Base-by-base conservation (phyloP, 2,888 invertebrate species). In the Heliconius ethilla region DNA sequence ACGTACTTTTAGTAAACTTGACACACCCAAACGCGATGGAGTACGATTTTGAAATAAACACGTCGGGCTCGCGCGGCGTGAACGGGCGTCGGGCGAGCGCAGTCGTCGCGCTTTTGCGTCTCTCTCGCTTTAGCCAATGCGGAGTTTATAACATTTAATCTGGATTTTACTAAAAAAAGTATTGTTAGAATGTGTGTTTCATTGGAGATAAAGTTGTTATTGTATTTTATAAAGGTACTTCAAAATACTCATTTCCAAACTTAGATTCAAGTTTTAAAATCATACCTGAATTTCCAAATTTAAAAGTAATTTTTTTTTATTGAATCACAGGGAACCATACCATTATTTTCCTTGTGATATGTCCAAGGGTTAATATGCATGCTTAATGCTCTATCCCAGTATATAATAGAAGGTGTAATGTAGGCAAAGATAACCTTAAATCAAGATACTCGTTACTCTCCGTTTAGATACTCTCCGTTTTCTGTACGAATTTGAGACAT, bases 31-130 rank as follows among this genome's bases (percentile, higher is more conserved):
- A 87, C 84, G 87, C 86, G 83, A 85, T 82, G 86, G 86, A 87
- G 87, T 84, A 86, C 87, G 89, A 87, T 92, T 63, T 91, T 87
- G 90, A 92, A 92, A 92, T 92, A 91, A 89, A 86, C 86, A 87
- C 87, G 83, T 80, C 79, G 88, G 87, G 33, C 33, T 33, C 33
- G 33, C 7, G 85, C 88, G 88, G 83, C 84, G 25, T 67, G 67
- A 67, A 67, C 67, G 82, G 85, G 85, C 87, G 88, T 88, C 67
- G 82, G 85, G 85, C 87, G 88, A 89, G 85, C 87, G 89, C 86
- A 85, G 85, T 89, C 87, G 88, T 84, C 84, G 82, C 87, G 90
- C 88, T 89, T 88, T 89, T 84, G 88, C 91, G 88, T 93, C 93
- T 91, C 91, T 88, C 90, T 91, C 89, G 83, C 83, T 81, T 76